A percentile compares a stretch with the other conserved stretches of the same genome.
These are phyloP conservation scores for Pherbina coryleti DNA, from an alignment of 2,888 invertebrate species.

Conservation along the genomic window DNA sequence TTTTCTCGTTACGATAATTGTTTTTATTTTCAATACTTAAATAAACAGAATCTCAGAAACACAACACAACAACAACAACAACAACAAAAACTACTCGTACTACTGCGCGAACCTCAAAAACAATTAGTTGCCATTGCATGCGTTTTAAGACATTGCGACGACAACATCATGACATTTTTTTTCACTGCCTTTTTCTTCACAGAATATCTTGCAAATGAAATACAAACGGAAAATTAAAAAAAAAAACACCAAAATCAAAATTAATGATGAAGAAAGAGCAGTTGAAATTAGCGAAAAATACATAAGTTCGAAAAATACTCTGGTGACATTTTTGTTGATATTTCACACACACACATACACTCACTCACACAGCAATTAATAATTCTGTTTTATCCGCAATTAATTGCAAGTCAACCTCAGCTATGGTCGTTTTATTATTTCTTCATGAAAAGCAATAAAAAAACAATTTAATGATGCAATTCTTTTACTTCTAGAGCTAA, in stretches of 20 bases:
- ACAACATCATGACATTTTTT: conserved; percentile 35
- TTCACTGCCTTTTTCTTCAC: conserved; percentile 51
- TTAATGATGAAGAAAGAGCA: conserved; percentile 36
- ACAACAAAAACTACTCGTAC: no score
- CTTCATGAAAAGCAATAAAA: neutral
- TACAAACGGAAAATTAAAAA: conserved; percentile 54
- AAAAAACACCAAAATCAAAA: conserved; percentile 48
- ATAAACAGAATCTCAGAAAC: conserved; percentile 52
- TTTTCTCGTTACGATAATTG: conserved; percentile 56
- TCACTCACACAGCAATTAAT: conserved; percentile 60
- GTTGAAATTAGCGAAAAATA: conserved; percentile 40
- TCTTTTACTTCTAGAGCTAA: no score
- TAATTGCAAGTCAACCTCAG: conserved; percentile 65
- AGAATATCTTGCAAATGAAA: conserved; percentile 29
- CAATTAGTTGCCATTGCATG: conserved; percentile 56
- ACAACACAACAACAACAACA: neutral
- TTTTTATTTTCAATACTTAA: conserved; percentile 62
- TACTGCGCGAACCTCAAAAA: no score
- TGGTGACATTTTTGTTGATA: conserved; percentile 21
- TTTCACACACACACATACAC: neutral
- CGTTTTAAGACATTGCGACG: conserved; percentile 32
- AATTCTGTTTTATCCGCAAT: conserved; percentile 67
- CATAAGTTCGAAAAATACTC: neutral
- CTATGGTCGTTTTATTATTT: conserved; percentile 23
- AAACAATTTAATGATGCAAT: no score